Percentiles rank a stretch among this genome's conserved stretches.
Conservation (phyloP, 2,888 invertebrate species). For the Dryobota labecula region DNA sequence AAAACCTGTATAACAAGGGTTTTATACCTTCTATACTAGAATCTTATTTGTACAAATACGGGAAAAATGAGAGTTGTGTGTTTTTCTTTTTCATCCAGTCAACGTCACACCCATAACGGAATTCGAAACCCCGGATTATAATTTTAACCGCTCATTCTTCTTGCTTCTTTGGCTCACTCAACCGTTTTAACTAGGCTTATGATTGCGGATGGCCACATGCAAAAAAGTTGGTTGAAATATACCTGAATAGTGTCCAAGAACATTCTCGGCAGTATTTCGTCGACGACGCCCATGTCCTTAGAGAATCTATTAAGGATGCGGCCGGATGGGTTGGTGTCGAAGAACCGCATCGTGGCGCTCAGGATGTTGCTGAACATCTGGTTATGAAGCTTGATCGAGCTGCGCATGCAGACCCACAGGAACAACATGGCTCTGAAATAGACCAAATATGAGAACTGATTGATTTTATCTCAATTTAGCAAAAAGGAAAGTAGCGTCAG, state of each 20-base stretch:
- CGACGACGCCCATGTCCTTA: conserved; percentile 95
- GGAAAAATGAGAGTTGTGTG: not conserved
- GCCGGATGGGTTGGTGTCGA: conserved; percentile 96
- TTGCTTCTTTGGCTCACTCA: too few species aligned
- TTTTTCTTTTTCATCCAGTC: not conserved
- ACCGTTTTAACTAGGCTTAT: not conserved
- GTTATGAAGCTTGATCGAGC: conserved; percentile 94
- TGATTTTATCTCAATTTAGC: too few species aligned
- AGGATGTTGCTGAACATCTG: conserved; percentile 94
- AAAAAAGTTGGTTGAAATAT: conserved; percentile 8
- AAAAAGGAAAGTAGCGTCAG: too few species aligned
- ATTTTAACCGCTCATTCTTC: not conserved
- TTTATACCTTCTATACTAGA: not conserved
- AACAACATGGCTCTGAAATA: conserved; percentile 92
- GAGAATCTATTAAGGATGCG: conserved; percentile 96
- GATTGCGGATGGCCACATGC: too few species aligned
- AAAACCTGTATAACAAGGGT: conserved; percentile 86
- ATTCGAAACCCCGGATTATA: not conserved
- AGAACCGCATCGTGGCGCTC: conserved; percentile 94
- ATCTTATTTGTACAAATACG: not conserved
- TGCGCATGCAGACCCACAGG: conserved; percentile 93
- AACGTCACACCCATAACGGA: not conserved
- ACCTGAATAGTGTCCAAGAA: conserved; percentile 92
- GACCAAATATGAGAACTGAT: too few species aligned
- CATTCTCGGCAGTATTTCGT: conserved; percentile 92